Evolutionary conservation across 2,888 invertebrate species (phyloP).

Genomic region (Idaea biselata): DNA sequence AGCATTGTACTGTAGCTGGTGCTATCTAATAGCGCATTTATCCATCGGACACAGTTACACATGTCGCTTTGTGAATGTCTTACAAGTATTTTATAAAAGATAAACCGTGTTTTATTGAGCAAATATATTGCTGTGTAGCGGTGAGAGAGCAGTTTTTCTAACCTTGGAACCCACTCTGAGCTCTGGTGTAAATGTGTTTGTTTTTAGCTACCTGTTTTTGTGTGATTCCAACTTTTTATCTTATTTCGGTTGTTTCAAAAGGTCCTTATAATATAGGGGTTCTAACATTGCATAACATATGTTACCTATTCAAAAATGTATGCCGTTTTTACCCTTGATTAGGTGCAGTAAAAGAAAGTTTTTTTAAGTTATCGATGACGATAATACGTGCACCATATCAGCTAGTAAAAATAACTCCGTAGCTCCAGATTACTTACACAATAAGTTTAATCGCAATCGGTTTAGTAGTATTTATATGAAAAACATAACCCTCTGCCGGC

Average conservation of each 20-base stretch:
- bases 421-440: too few species aligned
- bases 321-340: too few species aligned
- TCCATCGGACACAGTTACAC: constrained; percentile 59
- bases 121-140: constrained; percentile 2
- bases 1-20: not conserved
- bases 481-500: too few species aligned
- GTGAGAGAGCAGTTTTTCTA: not conserved
- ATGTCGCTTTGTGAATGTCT: constrained; percentile 52
- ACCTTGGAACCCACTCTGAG: not conserved
- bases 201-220: not conserved
- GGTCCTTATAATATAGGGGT: too few species aligned
- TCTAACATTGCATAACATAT: too few species aligned
- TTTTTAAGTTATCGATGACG: too few species aligned
- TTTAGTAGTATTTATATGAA: too few species aligned
- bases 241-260: not conserved
- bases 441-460: too few species aligned
- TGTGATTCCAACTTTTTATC: not conserved
- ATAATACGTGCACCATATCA: too few species aligned
- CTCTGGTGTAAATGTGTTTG: not conserved
- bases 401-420: too few species aligned
- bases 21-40: constrained; percentile 54
- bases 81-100: constrained; percentile 7
- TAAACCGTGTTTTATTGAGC: not conserved
- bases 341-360: too few species aligned
- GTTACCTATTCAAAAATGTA: too few species aligned